These are phyloP conservation scores for Neodiprion fabricii DNA, from an alignment of 1,140 invertebrate species.

Conservation along the genomic window DNA sequence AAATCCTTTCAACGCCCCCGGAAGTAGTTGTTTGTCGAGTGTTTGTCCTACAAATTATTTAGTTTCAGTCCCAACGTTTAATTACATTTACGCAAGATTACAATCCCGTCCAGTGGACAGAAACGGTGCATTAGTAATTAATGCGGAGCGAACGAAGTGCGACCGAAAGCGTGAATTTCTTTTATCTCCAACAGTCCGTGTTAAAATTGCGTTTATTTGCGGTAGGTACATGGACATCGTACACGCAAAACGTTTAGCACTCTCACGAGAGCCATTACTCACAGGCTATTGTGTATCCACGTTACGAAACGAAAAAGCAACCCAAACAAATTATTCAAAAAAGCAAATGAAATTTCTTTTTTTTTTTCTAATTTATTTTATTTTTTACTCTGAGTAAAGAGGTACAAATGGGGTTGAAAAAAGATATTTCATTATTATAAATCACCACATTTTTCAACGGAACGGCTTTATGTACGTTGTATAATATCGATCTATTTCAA, in stretches of 20 bases:
- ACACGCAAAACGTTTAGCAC: not conserved
- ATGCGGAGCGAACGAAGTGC: not conserved
- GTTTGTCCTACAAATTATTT: conserved; percentile 6
- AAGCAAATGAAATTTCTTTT: no score
- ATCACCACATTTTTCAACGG: no score
- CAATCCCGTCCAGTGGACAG: not conserved
- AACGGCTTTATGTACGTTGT: no score
- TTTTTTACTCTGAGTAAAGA: no score
- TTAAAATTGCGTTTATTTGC: not conserved
- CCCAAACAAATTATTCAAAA: not conserved
- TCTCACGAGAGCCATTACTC: conserved; percentile 5
- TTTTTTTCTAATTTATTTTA: not conserved
- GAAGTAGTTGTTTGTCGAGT: not conserved
- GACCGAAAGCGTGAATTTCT: not conserved
- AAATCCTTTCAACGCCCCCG: not conserved
- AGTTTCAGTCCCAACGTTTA: not conserved
- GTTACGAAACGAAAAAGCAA: not conserved
- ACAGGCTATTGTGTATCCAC: not conserved
- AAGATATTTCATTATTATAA: no score
- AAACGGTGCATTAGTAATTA: not conserved
- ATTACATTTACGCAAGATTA: conserved; percentile 3
- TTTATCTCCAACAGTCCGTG: not conserved
- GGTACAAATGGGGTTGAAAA: no score
- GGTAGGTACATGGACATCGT: not conserved
- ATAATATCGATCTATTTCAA: no score